phyloP scores from a whole-genome alignment of 2,888 invertebrate species.

The Mythimna impura region DNA sequence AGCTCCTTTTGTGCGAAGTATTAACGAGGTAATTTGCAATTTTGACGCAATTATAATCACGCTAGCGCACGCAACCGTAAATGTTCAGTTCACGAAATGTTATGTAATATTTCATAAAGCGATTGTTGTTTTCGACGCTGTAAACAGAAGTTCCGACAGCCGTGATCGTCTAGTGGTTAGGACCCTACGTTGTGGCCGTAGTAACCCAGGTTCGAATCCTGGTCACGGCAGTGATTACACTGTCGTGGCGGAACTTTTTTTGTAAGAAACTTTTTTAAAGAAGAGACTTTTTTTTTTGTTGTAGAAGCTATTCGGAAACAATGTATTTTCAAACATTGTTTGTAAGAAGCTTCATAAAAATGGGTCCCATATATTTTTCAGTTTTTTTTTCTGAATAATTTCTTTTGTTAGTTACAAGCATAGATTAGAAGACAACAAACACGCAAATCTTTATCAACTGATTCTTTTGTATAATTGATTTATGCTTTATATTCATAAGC shows the following conservation, averaged over 20 bases:
- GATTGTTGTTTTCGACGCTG: constrained; percentile 66
- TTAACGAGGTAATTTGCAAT: neutral
- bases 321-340: neutral
- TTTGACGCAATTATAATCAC: constrained; percentile 13
- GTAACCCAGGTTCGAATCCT: constrained; percentile 93
- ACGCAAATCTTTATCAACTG: constrained; percentile 23
- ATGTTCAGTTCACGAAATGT: constrained; percentile 30
- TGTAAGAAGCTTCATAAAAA: too few species aligned
- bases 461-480: neutral
- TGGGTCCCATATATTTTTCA: too few species aligned
- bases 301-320: neutral
- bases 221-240: constrained; percentile 91
- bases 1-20: neutral
- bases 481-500: neutral
- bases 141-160: constrained; percentile 63
- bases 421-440: constrained; percentile 43
- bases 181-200: constrained; percentile 93
- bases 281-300: too few species aligned
- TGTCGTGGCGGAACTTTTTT: constrained; percentile 57
- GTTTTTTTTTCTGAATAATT: constrained; percentile 1
- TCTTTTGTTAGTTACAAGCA: constrained; percentile 16
- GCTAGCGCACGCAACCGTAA: constrained; percentile 35
- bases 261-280: too few species aligned
- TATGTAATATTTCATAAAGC: constrained; percentile 21
- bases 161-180: constrained; percentile 93